These are phyloP conservation scores for Caenorhabditis tropicalis DNA, from an alignment of 1,140 invertebrate species.

Conservation along the genomic window DNA sequence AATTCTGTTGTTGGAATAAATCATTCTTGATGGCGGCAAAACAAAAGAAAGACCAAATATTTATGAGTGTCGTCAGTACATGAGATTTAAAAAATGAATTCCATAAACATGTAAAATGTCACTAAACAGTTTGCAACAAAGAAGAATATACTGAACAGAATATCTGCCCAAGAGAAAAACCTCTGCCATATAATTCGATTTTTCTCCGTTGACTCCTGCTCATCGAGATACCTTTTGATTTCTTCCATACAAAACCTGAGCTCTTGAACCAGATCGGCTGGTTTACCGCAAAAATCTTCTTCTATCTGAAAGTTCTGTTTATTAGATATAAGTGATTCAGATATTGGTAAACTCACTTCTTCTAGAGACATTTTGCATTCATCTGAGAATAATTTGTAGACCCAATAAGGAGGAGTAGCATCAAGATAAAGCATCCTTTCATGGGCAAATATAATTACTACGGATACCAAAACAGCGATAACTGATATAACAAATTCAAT, in stretches of 20 bases:
- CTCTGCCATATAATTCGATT: slow-evolving; percentile 50
- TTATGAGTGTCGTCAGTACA: neutral
- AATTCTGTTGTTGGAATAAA: too few species aligned
- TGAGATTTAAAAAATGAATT: slow-evolving; percentile 9
- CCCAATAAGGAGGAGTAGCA: slow-evolving; percentile 39
- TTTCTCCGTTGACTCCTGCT: slow-evolving; percentile 36
- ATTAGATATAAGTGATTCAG: neutral
- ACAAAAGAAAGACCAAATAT: slow-evolving; percentile 16
- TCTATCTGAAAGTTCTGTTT: slow-evolving; percentile 42
- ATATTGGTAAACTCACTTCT: neutral
- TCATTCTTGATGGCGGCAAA: neutral
- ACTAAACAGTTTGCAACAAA: slow-evolving; percentile 39
- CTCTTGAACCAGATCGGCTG: slow-evolving; percentile 35
- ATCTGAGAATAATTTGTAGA: slow-evolving; percentile 43
- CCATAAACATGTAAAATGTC: slow-evolving; percentile 21
- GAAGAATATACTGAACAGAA: slow-evolving; percentile 48
- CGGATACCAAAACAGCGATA: slow-evolving; percentile 45
- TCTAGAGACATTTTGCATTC: slow-evolving; percentile 27
- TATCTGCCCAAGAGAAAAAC: slow-evolving; percentile 50
- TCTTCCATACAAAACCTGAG: slow-evolving; percentile 43
- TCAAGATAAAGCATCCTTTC: slow-evolving; percentile 50
- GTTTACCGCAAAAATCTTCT: slow-evolving; percentile 46
- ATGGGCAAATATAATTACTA: slow-evolving; percentile 49
- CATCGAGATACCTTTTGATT: slow-evolving; percentile 31
- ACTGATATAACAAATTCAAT: slow-evolving; percentile 50